Percentiles rank a stretch among this genome's conserved stretches.
These are phyloP conservation scores for Sander vitreus DNA, from an alignment of 2,113 vertebrate genomes.

Conservation along the genomic window DNA sequence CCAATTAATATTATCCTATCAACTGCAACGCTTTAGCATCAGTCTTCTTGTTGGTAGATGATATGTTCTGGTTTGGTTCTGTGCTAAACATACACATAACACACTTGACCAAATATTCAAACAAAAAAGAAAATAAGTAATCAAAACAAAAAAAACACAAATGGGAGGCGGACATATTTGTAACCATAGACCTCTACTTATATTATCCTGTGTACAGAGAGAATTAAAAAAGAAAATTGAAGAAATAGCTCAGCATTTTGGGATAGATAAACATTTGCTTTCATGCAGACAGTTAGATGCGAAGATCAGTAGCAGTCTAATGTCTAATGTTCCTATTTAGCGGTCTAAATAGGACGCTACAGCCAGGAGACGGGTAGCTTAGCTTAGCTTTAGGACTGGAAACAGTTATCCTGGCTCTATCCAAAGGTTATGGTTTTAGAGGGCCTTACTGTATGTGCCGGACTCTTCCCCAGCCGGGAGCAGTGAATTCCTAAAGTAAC, in stretches of 20 bases:
- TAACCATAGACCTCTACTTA: background rate
- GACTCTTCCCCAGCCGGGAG: background rate
- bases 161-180: too few relatives aligned
- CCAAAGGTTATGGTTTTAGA: background rate
- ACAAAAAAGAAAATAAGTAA: background rate
- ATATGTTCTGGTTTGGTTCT: background rate
- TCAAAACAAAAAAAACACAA: background rate
- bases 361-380: background rate
- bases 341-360: background rate
- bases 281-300: background rate
- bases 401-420: background rate
- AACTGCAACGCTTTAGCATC: background rate
- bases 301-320: background rate
- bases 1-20: constrained; percentile 8
- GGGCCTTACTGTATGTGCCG: background rate
- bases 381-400: background rate
- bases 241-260: background rate
- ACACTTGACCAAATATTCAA: background rate
- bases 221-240: background rate
- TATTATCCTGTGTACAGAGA: background rate
- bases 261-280: background rate
- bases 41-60: background rate
- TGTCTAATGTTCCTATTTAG: background rate
- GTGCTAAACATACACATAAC: background rate
- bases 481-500: background rate